A percentile compares a stretch with the other conserved stretches of the same genome.
Conservation (phyloP, 2,888 invertebrate species). For the Cataglyphis cursor region DNA sequence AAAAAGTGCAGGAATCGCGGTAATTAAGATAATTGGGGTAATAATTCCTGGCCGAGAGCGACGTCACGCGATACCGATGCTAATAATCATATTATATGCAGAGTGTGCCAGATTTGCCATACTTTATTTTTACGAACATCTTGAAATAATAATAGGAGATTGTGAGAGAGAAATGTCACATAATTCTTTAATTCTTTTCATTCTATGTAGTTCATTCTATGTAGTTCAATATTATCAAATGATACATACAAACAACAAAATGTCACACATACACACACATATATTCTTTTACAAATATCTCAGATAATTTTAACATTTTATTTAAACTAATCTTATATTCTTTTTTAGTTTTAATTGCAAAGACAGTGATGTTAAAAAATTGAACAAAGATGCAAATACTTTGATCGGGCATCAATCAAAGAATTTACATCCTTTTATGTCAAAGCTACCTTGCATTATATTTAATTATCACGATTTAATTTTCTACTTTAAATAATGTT, state of each 20-base stretch:
- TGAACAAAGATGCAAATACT: neutral
- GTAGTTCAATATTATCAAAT: neutral
- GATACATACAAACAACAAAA: neutral
- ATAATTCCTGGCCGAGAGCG: constrained; percentile 77
- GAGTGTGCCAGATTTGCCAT: constrained; percentile 12
- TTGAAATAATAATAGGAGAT: constrained; percentile 9
- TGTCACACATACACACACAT: neutral
- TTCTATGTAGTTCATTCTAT: neutral
- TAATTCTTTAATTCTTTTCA: neutral
- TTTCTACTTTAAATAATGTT: constrained; percentile 33
- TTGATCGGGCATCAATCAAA: constrained; percentile 11
- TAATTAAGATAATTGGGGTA: constrained; percentile 83
- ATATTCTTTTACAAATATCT: neutral
- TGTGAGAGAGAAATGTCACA: neutral
- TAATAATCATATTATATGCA: constrained; percentile 74
- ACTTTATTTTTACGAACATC: neutral
- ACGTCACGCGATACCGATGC: constrained; percentile 78
- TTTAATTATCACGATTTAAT: constrained; percentile 41
- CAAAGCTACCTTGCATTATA: constrained; percentile 15
- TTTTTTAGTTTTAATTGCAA: neutral
- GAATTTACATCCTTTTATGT: constrained; percentile 19
- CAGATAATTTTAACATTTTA: neutral
- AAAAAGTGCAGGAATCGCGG: constrained; percentile 71
- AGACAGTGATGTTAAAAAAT: neutral
- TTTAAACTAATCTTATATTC: neutral